These are phyloP conservation scores for Geococcyx californianus DNA, from an alignment of 2,113 vertebrate species.

Conservation along the genomic window DNA sequence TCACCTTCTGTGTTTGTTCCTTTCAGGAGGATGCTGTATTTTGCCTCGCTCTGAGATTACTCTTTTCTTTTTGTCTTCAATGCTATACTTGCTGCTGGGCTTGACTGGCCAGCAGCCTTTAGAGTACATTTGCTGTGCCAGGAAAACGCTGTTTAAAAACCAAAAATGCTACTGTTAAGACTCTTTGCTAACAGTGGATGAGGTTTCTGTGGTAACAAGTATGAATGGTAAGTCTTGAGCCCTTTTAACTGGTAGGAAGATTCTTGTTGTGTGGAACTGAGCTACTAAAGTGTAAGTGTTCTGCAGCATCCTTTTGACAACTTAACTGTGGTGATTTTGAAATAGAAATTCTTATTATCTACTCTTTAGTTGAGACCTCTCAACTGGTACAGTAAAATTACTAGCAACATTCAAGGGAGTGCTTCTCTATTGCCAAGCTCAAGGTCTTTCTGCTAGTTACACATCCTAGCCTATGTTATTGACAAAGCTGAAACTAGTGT, in stretches of 20 bases:
- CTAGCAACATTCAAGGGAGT: neutral
- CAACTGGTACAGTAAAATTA: neutral
- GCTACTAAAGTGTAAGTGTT: neutral
- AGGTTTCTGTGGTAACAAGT: neutral
- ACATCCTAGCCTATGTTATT: fast-evolving
- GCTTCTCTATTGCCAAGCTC: neutral
- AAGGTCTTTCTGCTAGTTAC: neutral
- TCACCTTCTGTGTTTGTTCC: neutral
- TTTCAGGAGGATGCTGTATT: neutral
- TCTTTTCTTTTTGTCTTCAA: neutral
- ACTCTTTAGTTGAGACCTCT: neutral
- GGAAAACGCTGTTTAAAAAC: neutral
- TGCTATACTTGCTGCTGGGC: fast-evolving
- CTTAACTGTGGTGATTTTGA: neutral
- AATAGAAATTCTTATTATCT: neutral
- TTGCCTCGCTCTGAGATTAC: neutral
- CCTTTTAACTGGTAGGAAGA: neutral
- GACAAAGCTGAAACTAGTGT: neutral
- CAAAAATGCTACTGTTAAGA: neutral
- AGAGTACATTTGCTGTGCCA: neutral
- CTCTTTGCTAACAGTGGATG: neutral
- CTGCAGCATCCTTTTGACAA: neutral
- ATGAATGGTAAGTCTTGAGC: neutral
- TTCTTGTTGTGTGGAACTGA: neutral
- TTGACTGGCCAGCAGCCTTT: neutral